Base-by-base conservation (phyloP, 2,797 vertebrate species). In the Okamejei kenojei region DNA sequence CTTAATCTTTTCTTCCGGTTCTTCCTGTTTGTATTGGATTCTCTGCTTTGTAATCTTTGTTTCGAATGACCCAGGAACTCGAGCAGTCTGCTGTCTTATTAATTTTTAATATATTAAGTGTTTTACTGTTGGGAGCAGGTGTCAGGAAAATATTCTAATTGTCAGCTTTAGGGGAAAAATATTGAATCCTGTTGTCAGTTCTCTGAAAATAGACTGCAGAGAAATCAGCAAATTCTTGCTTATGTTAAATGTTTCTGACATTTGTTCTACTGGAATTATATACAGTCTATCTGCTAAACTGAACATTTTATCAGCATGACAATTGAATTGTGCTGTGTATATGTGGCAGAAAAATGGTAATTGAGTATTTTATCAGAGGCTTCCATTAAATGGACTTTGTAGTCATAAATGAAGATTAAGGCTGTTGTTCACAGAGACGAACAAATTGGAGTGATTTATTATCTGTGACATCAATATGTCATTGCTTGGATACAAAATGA, bases 401-500 rank as follows among this genome's bases (percentile, higher is more conserved):
- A 97, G 96, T 96, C 94, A 80, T 96, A 97, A 97, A 97, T 97
- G 96, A 97, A 97, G 96, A 97, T 97, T 97, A 97, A 97, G 97
- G 96, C 96, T 95, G 95, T 96, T 96, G 96, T 97, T 97, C 96
- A 95, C 95, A 96, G 96, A 95, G 95, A 96, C 93, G 96, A 96
- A 96, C 96, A 97, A 97, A 97, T 96, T 96, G 96, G 95, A 96
- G 96, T 97, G 96, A 97, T 97, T 97, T 97, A 97, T 97, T 97
- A 96, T 97, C 95, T 10, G 86, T 96, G 96, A 95, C 96, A 97
- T 96, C 96, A 96, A 96, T 96, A 96, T 96, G 95, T 97, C 96
- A 95, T 94, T 95, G 95, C 95, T 97, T 94, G 95, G 95, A 95
- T 96, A 95, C 95, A 95, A 96, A 96, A 95, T 94, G 95, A 93